A percentile compares a stretch with the other conserved stretches of the same genome.
Conservation (phyloP, 1,140 invertebrate genomes). For the Drosophila auraria region DNA sequence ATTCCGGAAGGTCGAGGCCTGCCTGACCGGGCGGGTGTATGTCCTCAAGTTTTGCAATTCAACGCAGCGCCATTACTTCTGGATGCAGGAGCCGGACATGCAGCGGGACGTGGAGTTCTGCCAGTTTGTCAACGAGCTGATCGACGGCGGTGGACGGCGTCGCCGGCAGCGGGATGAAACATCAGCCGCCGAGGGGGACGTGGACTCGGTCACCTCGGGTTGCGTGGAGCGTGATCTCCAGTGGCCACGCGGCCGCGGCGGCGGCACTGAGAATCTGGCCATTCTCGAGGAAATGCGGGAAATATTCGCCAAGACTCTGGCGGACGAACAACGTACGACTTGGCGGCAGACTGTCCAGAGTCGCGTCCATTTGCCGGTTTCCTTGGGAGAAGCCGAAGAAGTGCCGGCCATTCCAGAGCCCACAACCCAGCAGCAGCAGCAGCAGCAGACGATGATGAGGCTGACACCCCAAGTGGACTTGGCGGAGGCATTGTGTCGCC, state of each 20-base stretch:
- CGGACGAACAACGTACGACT: too few species aligned
- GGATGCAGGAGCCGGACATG: constrained; percentile 98
- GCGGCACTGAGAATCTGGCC: not conserved
- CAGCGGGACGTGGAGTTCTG: constrained; percentile 97
- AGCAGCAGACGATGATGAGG: too few species aligned
- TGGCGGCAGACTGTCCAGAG: not conserved
- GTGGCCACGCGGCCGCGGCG: constrained; percentile 1
- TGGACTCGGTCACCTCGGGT: not conserved
- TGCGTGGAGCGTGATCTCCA: not conserved
- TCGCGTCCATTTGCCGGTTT: not conserved
- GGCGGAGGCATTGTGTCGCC: not conserved
- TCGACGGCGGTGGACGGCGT: constrained; percentile 46
- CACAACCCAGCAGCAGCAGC: not conserved
- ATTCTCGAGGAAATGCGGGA: not conserved
- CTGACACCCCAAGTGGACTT: not conserved
- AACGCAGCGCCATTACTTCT: constrained; percentile 96
- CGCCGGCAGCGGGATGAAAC: not conserved
- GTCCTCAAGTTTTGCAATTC: constrained; percentile 97
- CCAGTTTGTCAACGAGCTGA: constrained; percentile 95
- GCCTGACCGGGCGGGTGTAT: constrained; percentile 97
- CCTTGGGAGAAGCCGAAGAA: not conserved
- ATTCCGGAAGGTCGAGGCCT: constrained; percentile 96
- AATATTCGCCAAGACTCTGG: not conserved
- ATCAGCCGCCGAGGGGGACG: constrained; percentile 9
- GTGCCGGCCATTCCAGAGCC: not conserved